phyloP scores from a whole-genome alignment of 2,113 vertebrate genomes.

The Ceuthmochares aereus region DNA sequence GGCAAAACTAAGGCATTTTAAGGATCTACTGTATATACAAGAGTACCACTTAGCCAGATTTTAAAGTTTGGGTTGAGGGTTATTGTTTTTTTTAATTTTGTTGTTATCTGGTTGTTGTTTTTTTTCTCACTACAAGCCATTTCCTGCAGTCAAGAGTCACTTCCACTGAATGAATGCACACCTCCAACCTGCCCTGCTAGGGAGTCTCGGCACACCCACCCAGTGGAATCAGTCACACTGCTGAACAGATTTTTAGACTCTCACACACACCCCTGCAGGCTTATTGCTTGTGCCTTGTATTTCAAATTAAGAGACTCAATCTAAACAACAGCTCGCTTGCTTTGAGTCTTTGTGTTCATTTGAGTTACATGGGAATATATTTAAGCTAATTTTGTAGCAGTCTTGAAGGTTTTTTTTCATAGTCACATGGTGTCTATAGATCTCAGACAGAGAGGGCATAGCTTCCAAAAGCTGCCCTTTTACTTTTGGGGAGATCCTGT shows the following conservation, averaged over 20 bases:
- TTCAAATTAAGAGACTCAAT: background rate
- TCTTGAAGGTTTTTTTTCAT: background rate
- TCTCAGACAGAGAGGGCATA: background rate
- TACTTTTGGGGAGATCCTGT: background rate
- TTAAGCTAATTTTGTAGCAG: background rate
- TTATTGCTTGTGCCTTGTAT: background rate
- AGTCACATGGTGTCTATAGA: background rate
- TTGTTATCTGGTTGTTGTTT: background rate
- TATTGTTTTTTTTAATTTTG: too few species aligned
- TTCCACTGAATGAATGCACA: background rate
- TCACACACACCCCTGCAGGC: background rate
- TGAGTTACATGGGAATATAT: background rate
- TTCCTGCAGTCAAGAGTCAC: background rate
- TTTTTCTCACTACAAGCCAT: background rate
- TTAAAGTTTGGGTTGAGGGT: background rate
- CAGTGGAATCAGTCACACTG: background rate
- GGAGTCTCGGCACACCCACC: background rate
- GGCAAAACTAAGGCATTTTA: background rate
- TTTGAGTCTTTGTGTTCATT: background rate
- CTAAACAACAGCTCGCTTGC: background rate
- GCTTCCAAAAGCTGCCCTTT: background rate
- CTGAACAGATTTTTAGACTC: background rate
- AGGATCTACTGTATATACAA: background rate
- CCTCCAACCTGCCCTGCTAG: background rate
- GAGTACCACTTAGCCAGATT: background rate